Conservation (phyloP, 2,888 invertebrate species). For the Scaptomyza tumidula region DNA sequence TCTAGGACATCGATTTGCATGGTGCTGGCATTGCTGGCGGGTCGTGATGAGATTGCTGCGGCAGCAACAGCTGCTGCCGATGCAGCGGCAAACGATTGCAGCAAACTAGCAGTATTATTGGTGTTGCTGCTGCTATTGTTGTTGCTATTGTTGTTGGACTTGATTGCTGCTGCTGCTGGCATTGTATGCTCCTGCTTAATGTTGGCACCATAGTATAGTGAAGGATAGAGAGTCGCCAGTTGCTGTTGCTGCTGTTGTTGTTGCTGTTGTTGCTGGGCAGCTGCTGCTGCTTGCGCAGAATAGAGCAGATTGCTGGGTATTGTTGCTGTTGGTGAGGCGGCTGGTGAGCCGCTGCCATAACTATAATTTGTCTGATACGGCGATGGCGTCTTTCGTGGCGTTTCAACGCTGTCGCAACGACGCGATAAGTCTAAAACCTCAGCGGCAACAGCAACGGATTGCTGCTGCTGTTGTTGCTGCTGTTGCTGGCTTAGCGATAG, state of each 20-base stretch:
- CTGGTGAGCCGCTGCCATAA: conserved; percentile 78
- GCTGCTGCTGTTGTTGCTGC: conserved; percentile 47
- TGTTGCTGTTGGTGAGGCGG: conserved; percentile 62
- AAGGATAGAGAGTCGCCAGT: conserved; percentile 68
- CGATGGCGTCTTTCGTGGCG: conserved; percentile 82
- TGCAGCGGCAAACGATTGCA: conserved; percentile 49
- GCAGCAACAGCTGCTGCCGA: conserved; percentile 40
- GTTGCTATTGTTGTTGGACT: conserved; percentile 6
- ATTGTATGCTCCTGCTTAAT: conserved; percentile 62
- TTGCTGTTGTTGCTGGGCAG: conserved; percentile 28
- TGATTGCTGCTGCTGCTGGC: conserved; percentile 21
- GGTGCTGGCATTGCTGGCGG: conserved; percentile 63
- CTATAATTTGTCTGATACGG: conserved; percentile 82
- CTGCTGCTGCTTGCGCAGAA: conserved; percentile 48
- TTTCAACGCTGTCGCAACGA: conserved; percentile 82
- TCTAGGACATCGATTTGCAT: conserved; percentile 67
- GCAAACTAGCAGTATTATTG: conserved; percentile 42
- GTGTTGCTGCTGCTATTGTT: not conserved
- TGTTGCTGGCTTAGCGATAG: conserved; percentile 64
- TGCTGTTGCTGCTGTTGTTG: conserved; percentile 57
- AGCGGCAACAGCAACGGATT: conserved; percentile 49
- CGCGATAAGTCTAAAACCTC: conserved; percentile 84
- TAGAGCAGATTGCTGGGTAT: conserved; percentile 60
- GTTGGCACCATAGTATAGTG: conserved; percentile 63
- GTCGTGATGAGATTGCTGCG: conserved; percentile 49